These are phyloP conservation scores for Pachyuromys duprasi DNA, from an alignment of 2,797 vertebrate genomes.

Conservation along the genomic window DNA sequence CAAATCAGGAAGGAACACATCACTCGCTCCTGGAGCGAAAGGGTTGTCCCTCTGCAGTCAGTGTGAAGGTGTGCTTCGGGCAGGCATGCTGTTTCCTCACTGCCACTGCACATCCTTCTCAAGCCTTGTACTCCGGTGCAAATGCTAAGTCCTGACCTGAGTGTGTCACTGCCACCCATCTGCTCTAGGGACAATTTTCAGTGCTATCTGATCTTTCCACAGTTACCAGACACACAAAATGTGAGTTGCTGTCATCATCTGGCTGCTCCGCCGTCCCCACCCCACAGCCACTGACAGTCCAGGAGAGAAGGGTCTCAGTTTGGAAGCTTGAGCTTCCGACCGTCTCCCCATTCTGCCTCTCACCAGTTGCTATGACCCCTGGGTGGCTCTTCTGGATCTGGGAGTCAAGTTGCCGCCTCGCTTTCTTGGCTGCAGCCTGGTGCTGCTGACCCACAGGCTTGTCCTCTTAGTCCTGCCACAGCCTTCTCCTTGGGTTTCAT, in stretches of 20 bases:
- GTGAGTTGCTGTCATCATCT: neutral
- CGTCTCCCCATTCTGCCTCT: neutral
- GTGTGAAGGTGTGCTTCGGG: neutral
- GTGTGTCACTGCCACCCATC: no score
- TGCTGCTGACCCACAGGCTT: neutral
- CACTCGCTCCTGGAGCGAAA: neutral
- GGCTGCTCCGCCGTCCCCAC: neutral
- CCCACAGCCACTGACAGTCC: neutral
- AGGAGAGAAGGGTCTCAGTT: neutral
- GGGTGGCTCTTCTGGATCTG: neutral
- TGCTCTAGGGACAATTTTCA: neutral
- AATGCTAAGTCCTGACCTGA: neutral
- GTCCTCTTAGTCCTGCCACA: neutral
- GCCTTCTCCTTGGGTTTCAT: neutral
- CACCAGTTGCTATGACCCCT: neutral
- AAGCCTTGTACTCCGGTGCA: no score
- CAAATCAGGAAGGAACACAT: neutral
- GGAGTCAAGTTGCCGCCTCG: no score
- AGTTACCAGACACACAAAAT: neutral
- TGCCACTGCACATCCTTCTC: neutral
- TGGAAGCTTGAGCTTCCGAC: neutral
- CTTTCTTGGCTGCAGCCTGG: no score
- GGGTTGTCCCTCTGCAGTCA: neutral
- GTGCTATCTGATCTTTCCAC: neutral
- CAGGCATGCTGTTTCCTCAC: neutral